Conservation (phyloP, 2,113 vertebrate species). For the Pelvicachromis taeniatus region DNA sequence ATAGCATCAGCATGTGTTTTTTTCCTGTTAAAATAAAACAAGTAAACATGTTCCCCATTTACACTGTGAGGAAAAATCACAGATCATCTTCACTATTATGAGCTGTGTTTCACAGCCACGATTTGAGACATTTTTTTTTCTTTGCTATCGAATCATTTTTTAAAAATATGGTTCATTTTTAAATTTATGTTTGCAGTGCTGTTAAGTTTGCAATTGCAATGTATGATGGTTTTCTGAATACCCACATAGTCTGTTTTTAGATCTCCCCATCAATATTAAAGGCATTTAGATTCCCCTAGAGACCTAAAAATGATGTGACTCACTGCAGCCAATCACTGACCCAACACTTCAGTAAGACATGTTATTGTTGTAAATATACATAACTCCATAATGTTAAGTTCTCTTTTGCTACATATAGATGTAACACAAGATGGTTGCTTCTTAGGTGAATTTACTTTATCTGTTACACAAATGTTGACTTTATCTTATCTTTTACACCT, state of each 20-base stretch:
- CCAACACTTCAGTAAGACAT: not conserved
- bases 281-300: not conserved
- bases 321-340: not conserved
- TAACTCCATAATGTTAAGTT: not conserved
- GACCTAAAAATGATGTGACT: not conserved
- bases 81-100: not conserved
- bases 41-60: not conserved
- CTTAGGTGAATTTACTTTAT: not conserved
- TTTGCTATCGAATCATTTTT: not conserved
- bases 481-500: not conserved
- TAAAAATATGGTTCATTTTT: not conserved
- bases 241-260: not conserved
- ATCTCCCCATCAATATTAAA: not conserved
- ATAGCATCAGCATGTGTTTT: conserved; percentile 14
- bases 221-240: not conserved
- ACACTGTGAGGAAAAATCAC: accelerated
- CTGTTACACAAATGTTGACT: not conserved
- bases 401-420: not conserved
- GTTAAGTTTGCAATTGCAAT: not conserved
- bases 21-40: not conserved
- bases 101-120: not conserved
- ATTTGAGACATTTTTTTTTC: not conserved
- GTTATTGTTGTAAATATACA: not conserved
- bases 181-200: accelerated
- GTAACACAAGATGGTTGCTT: accelerated